Base-by-base conservation (phyloP, 2,888 invertebrate genomes). In the Epinotia demarniana region DNA sequence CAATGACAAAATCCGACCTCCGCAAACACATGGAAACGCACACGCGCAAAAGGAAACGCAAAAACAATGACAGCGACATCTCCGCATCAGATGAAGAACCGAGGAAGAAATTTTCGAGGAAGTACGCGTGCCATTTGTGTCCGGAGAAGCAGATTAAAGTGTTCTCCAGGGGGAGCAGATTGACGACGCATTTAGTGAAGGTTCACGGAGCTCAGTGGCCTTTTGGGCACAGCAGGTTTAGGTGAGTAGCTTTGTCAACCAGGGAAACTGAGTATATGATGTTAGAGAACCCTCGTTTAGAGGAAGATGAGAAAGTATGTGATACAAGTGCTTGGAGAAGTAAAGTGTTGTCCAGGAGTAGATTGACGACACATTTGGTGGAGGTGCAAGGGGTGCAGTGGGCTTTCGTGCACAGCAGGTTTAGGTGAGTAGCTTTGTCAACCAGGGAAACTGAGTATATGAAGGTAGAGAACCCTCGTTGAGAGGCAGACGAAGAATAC, bases 391-490 rank as follows among this genome's bases (percentile, higher is more conserved):
- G 96, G 19, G 96, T 96, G 2, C 96, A 96, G 82, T 95, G 97
- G 94, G 96, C 97, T 0, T 96, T 95, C 18, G 97, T 97, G 1
- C 96, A 97, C 83, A 96, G 96, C 75, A 92, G 97, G 79, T 97
- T 98, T 86, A 95, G 96, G 95, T 92, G 91, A 95, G 89, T 78
- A 49, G 33, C 6, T 33, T 49, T 49, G 13, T 49, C 46, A 13
- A 13, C 13, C 13, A 49, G 12, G 4, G 46, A 16, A 49, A 13
- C 46, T 13, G 46, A 49, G 13, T 12, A 13, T 11, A 43, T 43
- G 12, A 8, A 11, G 12, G 2, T 43, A 12, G 43, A 43, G 3
- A 33, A 33, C 33, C 33, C 33, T 33, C 33, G 33, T 33, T 43
- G 12, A 43, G 3, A 12, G 3, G 43, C 12, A 2, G 43, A 43